Base-by-base conservation (phyloP, 2,797 vertebrate genomes). In the Chelidonichthys spinosus region DNA sequence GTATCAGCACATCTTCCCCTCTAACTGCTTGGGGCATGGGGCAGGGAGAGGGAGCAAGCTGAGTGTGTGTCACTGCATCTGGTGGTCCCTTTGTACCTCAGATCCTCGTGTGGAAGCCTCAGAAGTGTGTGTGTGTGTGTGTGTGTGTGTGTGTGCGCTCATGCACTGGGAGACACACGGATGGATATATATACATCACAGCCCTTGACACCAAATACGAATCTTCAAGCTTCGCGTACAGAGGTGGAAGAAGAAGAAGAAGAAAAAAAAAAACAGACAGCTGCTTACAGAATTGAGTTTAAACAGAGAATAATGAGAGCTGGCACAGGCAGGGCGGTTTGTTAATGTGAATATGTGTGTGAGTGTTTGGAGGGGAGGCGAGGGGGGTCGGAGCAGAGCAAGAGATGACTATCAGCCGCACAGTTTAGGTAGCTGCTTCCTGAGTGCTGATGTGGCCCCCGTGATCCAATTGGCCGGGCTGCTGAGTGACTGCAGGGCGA, bases 371-470 rank as follows among this genome's bases (percentile, higher is more conserved):
- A 11, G 46, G 53, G 53, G 63, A 70, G 49, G 55, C 18, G 68
- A 39, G 58, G 39, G 67, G 35, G 61, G 46, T 35, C 37, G 53
- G 71, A 72, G 60, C 40, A 66, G 74, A 76, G 69, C 72, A 72
- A 72, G 79, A 88, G 90, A 93, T 91, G 85, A 84, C 85, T 90
- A 92, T 93, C 90, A 84, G 85, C 70, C 35, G 78, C 81, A 63
- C 72, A 79, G 89, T 92, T 91, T 91, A 90, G 87, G 87, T 91
- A 91, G 85, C 87, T 76, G 83, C 85, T 92, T 94, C 87, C 88
- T 90, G 90, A 88, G 89, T 89, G 92, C 87, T 90, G 86, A 89
- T 85, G 90, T 90, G 89, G 86, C 81, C 83, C 63, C 76, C 5
- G 63, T 72, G 85, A 87, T 87, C 75, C 85, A 87, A 82, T 82